Evolutionary conservation across 2,113 vertebrate species (phyloP).

Genomic region (Zapornia atra): DNA sequence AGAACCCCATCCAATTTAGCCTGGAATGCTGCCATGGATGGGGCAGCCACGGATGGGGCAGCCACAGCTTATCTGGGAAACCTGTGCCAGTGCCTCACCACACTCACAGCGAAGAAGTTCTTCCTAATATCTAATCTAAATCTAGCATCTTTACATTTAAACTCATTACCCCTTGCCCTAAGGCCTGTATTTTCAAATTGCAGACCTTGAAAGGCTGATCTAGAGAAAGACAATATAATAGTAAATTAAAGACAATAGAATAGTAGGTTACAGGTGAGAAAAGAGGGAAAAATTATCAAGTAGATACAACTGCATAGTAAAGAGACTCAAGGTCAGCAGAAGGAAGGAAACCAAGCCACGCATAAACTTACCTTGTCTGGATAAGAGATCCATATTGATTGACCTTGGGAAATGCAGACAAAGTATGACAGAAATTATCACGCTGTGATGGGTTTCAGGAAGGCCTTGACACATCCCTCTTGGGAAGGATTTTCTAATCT

Average conservation of each 20-base stretch:
- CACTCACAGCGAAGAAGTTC: no score
- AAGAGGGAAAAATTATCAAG: not conserved
- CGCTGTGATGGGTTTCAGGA: not conserved
- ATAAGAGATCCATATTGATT: not conserved
- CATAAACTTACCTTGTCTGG: not conserved
- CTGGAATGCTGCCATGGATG: no score
- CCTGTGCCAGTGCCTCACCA: no score
- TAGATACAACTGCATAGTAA: not conserved
- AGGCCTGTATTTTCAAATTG: not conserved
- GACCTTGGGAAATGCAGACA: not conserved
- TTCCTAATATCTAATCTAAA: no score
- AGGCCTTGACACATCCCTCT: not conserved
- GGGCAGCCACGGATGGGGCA: no score
- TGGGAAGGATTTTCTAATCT: not conserved
- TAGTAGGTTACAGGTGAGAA: not conserved
- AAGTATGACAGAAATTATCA: not conserved
- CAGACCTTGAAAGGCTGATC: not conserved
- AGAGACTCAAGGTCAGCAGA: not conserved
- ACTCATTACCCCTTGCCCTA: no score
- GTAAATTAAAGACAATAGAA: not conserved
- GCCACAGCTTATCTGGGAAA: no score
- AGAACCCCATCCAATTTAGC: no score
- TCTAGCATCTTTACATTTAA: no score
- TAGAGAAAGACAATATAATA: not conserved
- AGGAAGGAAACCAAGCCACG: not conserved